Evolutionary conservation across 2,888 invertebrate genomes (phyloP), one percentile per base, ranked within the genome.

Genomic region (Sphaeridia pumilis): DNA sequence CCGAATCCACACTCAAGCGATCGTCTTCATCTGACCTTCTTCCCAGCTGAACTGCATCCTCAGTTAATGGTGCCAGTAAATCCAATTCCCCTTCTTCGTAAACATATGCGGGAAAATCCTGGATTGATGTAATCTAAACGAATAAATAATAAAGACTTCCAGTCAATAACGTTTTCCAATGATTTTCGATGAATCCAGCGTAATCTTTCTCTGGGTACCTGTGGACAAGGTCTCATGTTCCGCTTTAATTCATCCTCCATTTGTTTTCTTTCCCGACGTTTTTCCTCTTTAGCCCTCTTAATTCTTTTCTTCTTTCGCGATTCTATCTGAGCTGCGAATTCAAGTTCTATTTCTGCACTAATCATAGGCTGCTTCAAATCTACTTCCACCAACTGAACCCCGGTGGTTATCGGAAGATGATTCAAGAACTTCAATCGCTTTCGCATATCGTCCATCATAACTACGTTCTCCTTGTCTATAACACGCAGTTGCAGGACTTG

Each of bases 311-410:
- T 79, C 26, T 80, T 79, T 2, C 90, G 79, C 12, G 77, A 75
- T 4, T 81, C 78, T 49, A 93, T 67, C 70, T 89, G 87, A 56
- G 80, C 87, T 84, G 66, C 4, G 64, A 64, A 65, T 35, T 64
- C 62, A 5, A 31, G 72, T 25, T 87, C 68, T 38, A 87, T 83
- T 46, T 79, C 78, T 49, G 75, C 70, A 3, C 81, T 80, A 2
- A 94, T 76, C 55, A 79, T 69, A 0, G 87, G 87, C 26, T 82
- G 78, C 57, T 77, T 76, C 46, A 97, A 72, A 54, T 85, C 80
- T 54, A 95, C 77, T 71, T 95, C 95, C 34, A 87, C 88, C 34
- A 94, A 78, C 67, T 89, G 85, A 72, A 92, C 90, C 55, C 86
- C 84, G 67, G 89, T 88, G 55, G 88, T 85, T 5, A 93, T 74